phyloP scores from a whole-genome alignment of 2,797 vertebrate species.

The Glossophaga mutica region DNA sequence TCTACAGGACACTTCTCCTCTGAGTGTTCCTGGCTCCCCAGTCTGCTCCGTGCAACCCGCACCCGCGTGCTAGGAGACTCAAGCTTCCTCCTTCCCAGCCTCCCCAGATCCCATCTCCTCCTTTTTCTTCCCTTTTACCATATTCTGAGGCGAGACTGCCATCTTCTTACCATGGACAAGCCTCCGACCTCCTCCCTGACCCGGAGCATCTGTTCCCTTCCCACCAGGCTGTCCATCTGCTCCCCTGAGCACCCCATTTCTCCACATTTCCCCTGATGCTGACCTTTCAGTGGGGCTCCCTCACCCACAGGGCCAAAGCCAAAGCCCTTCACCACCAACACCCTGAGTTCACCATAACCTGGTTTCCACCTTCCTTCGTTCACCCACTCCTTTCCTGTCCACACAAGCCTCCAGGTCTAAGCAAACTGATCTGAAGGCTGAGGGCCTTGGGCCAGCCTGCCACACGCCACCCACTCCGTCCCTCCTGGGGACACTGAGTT shows the following conservation, averaged over 20 bases:
- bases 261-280: rapidly evolving
- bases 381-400: not conserved
- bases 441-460: not conserved
- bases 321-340: not conserved
- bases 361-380: not conserved
- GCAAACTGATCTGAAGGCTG: not conserved
- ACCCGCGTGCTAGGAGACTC: not conserved
- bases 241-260: not conserved
- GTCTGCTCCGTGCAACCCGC: too few relatives aligned
- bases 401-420: not conserved
- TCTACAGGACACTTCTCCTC: not conserved
- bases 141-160: not conserved
- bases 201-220: not conserved
- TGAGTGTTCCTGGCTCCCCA: not conserved
- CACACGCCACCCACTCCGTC: not conserved
- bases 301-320: not conserved
- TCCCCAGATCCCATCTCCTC: not conserved
- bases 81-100: not conserved
- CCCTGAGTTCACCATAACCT: not conserved
- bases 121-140: not conserved
- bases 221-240: not conserved
- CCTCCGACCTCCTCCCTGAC: not conserved
- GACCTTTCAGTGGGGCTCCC: not conserved
- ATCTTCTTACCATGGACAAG: rapidly evolving
- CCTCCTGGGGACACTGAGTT: not conserved